Percentiles rank a stretch among this genome's conserved stretches.
These are phyloP conservation scores for Acronicta aceris DNA, from an alignment of 2,888 invertebrate genomes.

Conservation along the genomic window DNA sequence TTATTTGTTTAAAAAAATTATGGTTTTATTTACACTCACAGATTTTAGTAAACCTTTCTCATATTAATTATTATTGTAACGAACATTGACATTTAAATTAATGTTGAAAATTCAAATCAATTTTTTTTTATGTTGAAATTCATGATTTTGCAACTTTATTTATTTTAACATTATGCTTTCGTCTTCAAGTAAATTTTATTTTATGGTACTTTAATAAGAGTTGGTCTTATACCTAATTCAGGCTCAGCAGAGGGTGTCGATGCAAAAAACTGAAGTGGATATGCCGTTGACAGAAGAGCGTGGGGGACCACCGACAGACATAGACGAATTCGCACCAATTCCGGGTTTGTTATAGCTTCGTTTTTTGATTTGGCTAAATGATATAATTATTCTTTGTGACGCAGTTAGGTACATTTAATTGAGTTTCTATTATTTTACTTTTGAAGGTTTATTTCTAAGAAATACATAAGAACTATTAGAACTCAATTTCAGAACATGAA, in stretches of 20 bases:
- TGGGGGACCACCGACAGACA: slow-evolving; percentile 65
- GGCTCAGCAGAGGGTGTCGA: slow-evolving; percentile 48
- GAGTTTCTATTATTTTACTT: too few species aligned
- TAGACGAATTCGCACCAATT: slow-evolving; percentile 72
- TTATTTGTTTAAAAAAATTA: slow-evolving; percentile 3
- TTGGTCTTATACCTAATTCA: slow-evolving; percentile 25
- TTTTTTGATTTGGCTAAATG: not conserved
- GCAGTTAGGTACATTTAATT: too few species aligned
- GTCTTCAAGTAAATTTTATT: not conserved
- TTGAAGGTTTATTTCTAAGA: too few species aligned
- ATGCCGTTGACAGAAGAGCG: slow-evolving; percentile 57
- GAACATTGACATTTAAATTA: not conserved
- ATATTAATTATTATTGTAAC: not conserved
- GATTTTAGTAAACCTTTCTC: not conserved
- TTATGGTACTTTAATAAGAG: slow-evolving; percentile 5
- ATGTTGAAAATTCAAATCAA: not conserved
- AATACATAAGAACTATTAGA: not conserved
- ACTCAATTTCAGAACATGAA: slow-evolving; percentile 59
- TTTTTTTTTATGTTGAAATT: not conserved
- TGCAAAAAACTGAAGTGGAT: slow-evolving; percentile 56
- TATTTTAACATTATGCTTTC: slow-evolving; percentile 27
- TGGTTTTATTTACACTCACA: not conserved
- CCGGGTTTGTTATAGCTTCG: slow-evolving; percentile 62
- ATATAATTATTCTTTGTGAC: too few species aligned
- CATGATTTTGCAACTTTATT: slow-evolving; percentile 18